These are phyloP conservation scores for Cottoperca gobio DNA, from an alignment of 2,797 vertebrate species.

Conservation along the genomic window DNA sequence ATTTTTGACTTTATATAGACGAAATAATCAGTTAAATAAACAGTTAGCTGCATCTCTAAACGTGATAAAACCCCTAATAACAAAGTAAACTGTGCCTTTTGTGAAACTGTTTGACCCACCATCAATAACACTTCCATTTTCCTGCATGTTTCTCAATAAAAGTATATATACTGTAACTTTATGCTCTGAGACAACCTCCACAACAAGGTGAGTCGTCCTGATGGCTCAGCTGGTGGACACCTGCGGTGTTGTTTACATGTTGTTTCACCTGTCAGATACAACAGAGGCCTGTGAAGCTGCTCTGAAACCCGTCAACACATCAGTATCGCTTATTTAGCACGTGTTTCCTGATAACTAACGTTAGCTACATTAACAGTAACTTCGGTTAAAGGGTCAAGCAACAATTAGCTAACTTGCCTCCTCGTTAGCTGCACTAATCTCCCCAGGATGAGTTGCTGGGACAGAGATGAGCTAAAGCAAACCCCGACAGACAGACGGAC, in stretches of 20 bases:
- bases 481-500: background rate
- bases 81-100: too few relatives aligned
- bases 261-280: slow-evolving; percentile 5
- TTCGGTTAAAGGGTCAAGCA: too few relatives aligned
- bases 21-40: background rate
- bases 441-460: background rate
- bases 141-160: background rate
- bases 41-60: too few relatives aligned
- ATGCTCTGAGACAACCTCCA: background rate
- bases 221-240: too few relatives aligned
- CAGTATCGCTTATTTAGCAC: too few relatives aligned
- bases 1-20: background rate
- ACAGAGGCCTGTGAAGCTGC: background rate
- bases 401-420: slow-evolving; percentile 17
- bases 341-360: background rate
- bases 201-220: background rate
- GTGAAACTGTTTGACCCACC: too few relatives aligned
- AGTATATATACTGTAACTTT: fast-evolving
- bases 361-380: background rate
- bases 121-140: too few relatives aligned
- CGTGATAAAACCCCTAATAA: background rate
- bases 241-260: slow-evolving; percentile 31
- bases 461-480: slow-evolving; percentile 16
- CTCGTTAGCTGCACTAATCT: slow-evolving; percentile 31
- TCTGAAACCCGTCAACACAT: fast-evolving